Conservation (phyloP, 2,888 invertebrate species). For the Himalopsyche japonica region DNA sequence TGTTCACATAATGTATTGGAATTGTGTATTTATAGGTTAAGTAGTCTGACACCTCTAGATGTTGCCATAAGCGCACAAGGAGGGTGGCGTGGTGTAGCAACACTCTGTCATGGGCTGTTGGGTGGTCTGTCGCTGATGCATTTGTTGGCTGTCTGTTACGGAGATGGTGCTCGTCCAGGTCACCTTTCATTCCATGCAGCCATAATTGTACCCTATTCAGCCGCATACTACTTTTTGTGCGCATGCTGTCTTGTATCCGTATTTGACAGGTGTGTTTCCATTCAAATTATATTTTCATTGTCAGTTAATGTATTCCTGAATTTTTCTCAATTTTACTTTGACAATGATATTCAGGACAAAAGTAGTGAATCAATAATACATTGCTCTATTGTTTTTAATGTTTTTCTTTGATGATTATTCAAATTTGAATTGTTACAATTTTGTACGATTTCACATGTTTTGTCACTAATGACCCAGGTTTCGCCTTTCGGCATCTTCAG, state of each 20-base stretch:
- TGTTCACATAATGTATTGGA: background rate
- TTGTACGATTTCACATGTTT: no score
- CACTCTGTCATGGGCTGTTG: constrained; percentile 63
- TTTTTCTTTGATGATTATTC: no score
- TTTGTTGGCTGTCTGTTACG: constrained; percentile 60
- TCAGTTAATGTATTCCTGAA: background rate
- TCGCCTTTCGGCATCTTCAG: no score
- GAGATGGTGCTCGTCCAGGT: constrained; percentile 54
- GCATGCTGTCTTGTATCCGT: constrained; percentile 63
- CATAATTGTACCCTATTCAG: constrained; percentile 59
- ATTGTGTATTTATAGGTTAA: constrained; percentile 46
- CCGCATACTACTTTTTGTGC: constrained; percentile 62
- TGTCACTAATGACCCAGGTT: no score
- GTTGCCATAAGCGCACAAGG: constrained; percentile 59
- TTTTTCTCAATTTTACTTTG: background rate
- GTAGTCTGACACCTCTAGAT: constrained; percentile 58
- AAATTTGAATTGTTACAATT: no score
- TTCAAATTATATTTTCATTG: background rate
- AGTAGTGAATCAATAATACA: no score
- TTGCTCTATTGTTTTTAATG: no score
- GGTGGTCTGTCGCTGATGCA: constrained; percentile 65
- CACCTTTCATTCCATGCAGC: constrained; percentile 57
- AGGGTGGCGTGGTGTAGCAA: constrained; percentile 55
- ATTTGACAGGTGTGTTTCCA: constrained; percentile 59
- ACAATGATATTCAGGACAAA: background rate